These are phyloP conservation scores for Sebastiscus tertius DNA, from an alignment of 2,797 vertebrate genomes.

Conservation along the genomic window DNA sequence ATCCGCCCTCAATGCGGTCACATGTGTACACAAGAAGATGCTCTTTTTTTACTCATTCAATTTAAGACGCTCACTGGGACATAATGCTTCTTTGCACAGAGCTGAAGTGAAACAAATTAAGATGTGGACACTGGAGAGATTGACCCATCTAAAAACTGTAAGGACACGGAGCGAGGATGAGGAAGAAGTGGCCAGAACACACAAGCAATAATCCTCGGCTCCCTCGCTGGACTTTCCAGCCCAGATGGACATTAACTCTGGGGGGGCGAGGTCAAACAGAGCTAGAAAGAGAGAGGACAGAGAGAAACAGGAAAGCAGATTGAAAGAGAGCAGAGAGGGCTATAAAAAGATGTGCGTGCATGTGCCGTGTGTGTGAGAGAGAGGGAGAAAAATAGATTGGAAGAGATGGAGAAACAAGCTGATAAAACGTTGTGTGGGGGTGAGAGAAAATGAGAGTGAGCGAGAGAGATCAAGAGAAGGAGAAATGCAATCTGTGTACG, in stretches of 20 bases:
- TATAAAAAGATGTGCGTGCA: conserved; percentile 62
- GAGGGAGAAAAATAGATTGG: conserved; percentile 58
- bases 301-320: conserved; percentile 49
- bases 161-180: conserved; percentile 32
- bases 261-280: conserved; percentile 50
- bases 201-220: conserved; percentile 62
- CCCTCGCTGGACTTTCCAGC: conserved; percentile 61
- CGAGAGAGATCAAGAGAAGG: conserved; percentile 41
- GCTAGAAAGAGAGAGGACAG: conserved; percentile 21
- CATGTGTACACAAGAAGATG: neutral
- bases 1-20: neutral
- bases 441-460: conserved; percentile 54
- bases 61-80: neutral
- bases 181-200: conserved; percentile 46
- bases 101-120: conserved; percentile 29
- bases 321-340: conserved; percentile 54
- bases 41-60: neutral
- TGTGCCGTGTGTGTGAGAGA: neutral
- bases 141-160: conserved; percentile 40
- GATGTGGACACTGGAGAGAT: conserved; percentile 30
- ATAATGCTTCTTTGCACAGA: conserved; percentile 16
- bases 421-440: conserved; percentile 54
- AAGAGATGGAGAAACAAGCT: conserved; percentile 56
- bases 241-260: conserved; percentile 73
- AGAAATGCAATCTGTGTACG: conserved; percentile 61